Evolutionary conservation across 64 coral and sea anemone species (phyloP), one percentile per base, ranked within the genome.

Genomic region (Stylophora pistillata): DNA sequence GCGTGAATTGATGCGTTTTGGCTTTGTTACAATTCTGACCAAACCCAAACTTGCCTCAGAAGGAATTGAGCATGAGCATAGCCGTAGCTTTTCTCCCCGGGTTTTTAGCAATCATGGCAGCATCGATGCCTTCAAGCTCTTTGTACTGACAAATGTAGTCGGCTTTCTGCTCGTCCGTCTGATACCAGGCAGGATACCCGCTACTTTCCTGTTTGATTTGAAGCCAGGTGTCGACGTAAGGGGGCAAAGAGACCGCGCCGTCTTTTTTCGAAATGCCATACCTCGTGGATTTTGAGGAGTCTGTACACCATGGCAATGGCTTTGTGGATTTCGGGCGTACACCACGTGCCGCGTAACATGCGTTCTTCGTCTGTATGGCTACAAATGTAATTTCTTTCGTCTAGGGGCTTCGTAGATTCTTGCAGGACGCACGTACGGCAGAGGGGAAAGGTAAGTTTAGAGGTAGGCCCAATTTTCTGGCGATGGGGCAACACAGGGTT

Each of bases 381-480:
- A 47, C 81, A 92, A 20, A 16, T 15, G 7, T 30, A 53, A 0
- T 7, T 20, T 33, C 20, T 59, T 18, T 64, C 31, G 25, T 15
- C 2, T 3, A 91, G 23, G 2, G 70, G 78, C 37, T 55, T 27
- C 5, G 13, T 23, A n/a, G 34, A 14, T n/a, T n/a, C n/a, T n/a
- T 30, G 82, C 31, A 0, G 33, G 12, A 58, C 58, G 72, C 90
- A 92, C n/a, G 71, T 31, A 0, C 74, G 21, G 9, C 91, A 93
- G 2, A 93, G 30, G 12, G 85, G 91, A 37, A n/a, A 93, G 2
- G 58, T 79, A 53, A 93, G 56, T n/a, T n/a, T n/a, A n/a, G n/a
- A n/a, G n/a, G n/a, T n/a, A n/a, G n/a, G n/a, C 32, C 74, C 88
- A 4, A 10, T 29, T 0, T 2, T n/a, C 9, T 58, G n/a, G 4